Evolutionary conservation across 2,888 invertebrate species (phyloP).

Genomic region (Leptopilina syphax): DNA sequence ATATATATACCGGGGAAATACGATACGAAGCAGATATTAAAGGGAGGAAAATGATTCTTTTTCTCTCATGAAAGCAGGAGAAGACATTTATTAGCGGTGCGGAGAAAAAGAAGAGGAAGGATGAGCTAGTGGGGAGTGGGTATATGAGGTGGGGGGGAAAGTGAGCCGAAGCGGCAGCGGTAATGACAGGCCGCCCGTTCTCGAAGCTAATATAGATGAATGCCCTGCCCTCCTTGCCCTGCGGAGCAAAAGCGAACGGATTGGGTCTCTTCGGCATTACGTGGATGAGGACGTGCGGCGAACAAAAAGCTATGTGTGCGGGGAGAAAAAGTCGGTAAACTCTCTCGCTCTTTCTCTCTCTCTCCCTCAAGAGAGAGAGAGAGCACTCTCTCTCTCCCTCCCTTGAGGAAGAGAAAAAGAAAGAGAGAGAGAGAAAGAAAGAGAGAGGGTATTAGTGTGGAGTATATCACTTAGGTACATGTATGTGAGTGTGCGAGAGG

Average conservation of each 20-base stretch:
- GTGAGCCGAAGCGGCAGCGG: slow-evolving; percentile 71
- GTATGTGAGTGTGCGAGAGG: slow-evolving; percentile 46
- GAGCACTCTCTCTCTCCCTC: no score
- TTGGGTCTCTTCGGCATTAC: slow-evolving; percentile 56
- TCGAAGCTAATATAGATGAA: slow-evolving; percentile 77
- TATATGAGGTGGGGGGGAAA: slow-evolving; percentile 49
- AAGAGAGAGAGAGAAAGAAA: slow-evolving; percentile 18
- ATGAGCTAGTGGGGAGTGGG: slow-evolving; percentile 47
- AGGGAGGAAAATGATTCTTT: slow-evolving; percentile 23
- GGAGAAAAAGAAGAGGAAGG: slow-evolving; percentile 45
- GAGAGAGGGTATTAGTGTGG: slow-evolving; percentile 41
- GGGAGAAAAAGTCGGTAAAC: slow-evolving; percentile 39
- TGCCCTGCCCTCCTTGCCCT: slow-evolving; percentile 75
- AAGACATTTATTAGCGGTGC: slow-evolving; percentile 43
- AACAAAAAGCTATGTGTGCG: slow-evolving; percentile 49
- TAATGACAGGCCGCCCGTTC: slow-evolving; percentile 77
- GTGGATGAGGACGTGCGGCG: slow-evolving; percentile 51
- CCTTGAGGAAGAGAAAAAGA: neutral
- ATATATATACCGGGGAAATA: no score
- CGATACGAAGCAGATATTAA: no score
- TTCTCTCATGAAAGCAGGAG: slow-evolving; percentile 19
- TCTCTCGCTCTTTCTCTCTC: no score
- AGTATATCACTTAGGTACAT: slow-evolving; percentile 28
- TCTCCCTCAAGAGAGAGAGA: neutral
- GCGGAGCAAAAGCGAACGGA: slow-evolving; percentile 63